These are phyloP conservation scores for Symphodus melops DNA, from an alignment of 2,113 vertebrate genomes.

Conservation along the genomic window DNA sequence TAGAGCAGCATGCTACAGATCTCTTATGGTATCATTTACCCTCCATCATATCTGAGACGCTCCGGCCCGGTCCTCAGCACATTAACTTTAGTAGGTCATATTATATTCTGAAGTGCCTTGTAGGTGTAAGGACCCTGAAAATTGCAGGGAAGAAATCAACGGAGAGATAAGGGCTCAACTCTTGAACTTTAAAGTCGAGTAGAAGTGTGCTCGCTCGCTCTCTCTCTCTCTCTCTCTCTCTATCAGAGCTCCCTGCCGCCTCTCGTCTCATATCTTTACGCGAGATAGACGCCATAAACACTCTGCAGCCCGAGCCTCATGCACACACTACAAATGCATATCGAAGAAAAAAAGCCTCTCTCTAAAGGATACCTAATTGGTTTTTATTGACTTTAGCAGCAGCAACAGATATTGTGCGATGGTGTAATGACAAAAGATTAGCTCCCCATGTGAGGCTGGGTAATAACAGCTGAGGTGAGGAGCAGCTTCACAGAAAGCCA, in stretches of 20 bases:
- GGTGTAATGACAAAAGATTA: slow-evolving; percentile 74
- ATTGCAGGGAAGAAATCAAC: slow-evolving; percentile 7
- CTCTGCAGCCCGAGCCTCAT: slow-evolving; percentile 4
- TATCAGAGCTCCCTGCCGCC: slow-evolving; percentile 35
- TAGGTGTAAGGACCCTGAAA: neutral
- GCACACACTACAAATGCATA: slow-evolving; percentile 16
- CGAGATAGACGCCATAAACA: slow-evolving; percentile 30
- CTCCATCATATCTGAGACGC: neutral
- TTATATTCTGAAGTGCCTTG: neutral
- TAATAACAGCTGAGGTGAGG: slow-evolving; percentile 70
- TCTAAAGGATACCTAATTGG: slow-evolving; percentile 66
- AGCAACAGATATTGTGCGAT: slow-evolving; percentile 66
- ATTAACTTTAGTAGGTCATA: neutral
- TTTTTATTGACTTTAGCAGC: slow-evolving; percentile 73
- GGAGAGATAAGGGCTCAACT: slow-evolving; percentile 22
- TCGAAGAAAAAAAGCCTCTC: slow-evolving; percentile 17
- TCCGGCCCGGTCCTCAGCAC: neutral
- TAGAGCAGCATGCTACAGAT: neutral
- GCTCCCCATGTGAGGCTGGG: slow-evolving; percentile 47
- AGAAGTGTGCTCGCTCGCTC: slow-evolving; percentile 33
- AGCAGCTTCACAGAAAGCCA: slow-evolving; percentile 59
- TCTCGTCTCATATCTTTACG: slow-evolving; percentile 43
- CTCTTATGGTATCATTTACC: too few relatives aligned
- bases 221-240: neutral
- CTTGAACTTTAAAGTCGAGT: slow-evolving; percentile 31